These are phyloP conservation scores for Furcifer pardalis DNA, from an alignment of 2,797 vertebrate species.

Conservation along the genomic window DNA sequence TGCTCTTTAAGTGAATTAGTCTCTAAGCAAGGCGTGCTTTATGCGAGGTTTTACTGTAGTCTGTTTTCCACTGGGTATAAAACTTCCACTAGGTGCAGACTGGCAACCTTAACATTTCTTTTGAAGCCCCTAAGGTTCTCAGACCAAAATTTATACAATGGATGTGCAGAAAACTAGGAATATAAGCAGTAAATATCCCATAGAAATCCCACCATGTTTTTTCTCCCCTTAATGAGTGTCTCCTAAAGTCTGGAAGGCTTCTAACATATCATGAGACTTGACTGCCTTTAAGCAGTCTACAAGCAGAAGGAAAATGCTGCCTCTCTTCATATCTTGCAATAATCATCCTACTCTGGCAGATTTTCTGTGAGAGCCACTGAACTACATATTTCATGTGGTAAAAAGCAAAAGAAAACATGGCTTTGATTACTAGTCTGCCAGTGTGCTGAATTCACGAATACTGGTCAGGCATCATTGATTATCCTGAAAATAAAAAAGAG, in stretches of 20 bases:
- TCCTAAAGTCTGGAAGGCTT: background rate
- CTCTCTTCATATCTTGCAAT: background rate
- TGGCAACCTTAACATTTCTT: background rate
- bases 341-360: background rate
- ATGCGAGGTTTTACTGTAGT: no score
- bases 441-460: constrained; percentile 2
- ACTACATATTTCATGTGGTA: background rate
- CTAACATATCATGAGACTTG: background rate
- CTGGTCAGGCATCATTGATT: constrained; percentile 25
- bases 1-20: no score
- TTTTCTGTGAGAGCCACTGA: background rate
- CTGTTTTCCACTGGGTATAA: background rate
- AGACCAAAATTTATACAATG: no score
- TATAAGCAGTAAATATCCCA: background rate
- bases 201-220: background rate
- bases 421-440: background rate
- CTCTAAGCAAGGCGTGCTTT: no score
- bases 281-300: background rate
- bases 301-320: background rate
- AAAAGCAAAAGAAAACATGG: background rate
- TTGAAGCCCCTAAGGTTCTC: background rate
- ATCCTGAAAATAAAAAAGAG: constrained; percentile 20
- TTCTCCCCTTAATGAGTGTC: background rate
- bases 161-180: background rate
- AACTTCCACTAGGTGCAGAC: no score